These are phyloP conservation scores for Anodontia alba DNA, from an alignment of 2,888 invertebrate genomes.

Conservation along the genomic window DNA sequence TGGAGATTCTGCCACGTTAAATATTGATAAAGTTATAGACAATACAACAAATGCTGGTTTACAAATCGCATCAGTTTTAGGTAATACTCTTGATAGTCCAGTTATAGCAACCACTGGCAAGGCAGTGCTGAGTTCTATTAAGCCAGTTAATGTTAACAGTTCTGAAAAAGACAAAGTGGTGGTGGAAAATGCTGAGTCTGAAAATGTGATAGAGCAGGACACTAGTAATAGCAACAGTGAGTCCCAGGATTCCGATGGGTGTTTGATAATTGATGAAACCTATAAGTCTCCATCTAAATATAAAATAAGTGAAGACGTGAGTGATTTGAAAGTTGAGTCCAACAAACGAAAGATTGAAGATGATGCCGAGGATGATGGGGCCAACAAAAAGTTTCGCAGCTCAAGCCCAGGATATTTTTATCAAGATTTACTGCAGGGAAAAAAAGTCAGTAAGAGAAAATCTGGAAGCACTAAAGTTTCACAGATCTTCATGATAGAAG, in stretches of 20 bases:
- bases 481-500: slow-evolving; percentile 7
- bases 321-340: not conserved
- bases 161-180: not conserved
- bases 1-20: not conserved
- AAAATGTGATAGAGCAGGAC: not conserved
- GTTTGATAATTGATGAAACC: slow-evolving; percentile 33
- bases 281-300: not conserved
- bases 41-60: not conserved
- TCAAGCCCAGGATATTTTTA: not conserved
- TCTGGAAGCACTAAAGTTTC: not conserved
- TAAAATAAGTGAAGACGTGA: not conserved
- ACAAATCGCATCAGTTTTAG: not conserved
- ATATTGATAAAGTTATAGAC: slow-evolving; percentile 10
- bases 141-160: not conserved
- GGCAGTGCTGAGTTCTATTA: not conserved
- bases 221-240: slow-evolving; percentile 20
- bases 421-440: not conserved
- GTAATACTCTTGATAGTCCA: not conserved
- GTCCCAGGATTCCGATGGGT: slow-evolving; percentile 18
- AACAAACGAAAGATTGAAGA: not conserved
- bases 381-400: not conserved
- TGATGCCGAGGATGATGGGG: not conserved
- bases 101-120: not conserved
- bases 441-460: not conserved
- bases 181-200: not conserved